Evolutionary conservation across 2,888 invertebrate species (phyloP).

Genomic region (Chaetoderma sp.): DNA sequence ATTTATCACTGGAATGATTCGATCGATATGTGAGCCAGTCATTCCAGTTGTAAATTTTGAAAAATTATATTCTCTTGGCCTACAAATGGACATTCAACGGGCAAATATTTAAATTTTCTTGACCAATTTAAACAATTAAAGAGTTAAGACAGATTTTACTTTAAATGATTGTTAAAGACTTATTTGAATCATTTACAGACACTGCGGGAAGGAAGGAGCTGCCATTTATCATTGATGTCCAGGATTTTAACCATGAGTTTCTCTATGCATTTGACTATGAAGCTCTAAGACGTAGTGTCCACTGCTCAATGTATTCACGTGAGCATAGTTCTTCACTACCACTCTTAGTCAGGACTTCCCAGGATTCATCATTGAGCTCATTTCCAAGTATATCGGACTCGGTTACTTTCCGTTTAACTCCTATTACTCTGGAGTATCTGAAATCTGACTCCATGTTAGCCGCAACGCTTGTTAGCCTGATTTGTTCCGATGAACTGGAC

Average conservation of each 20-base stretch:
- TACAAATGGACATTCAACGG: no score
- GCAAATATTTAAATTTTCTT: no score
- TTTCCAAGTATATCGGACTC: constrained; percentile 8
- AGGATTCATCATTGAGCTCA: constrained; percentile 7
- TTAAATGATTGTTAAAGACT: no score
- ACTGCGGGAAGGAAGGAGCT: constrained; percentile 38
- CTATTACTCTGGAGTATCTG: constrained; percentile 60
- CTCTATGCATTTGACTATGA: constrained; percentile 47
- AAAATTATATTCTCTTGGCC: no score
- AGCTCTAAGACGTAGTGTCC: constrained; percentile 9
- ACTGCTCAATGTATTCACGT: constrained; percentile 7
- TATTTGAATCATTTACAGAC: constrained; percentile 42
- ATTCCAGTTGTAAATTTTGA: no score
- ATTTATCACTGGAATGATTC: no score
- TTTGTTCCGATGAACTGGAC: constrained; percentile 60
- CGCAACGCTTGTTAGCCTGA: constrained; percentile 61
- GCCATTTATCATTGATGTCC: constrained; percentile 44
- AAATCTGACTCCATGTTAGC: constrained; percentile 56
- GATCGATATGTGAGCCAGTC: no score
- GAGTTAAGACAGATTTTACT: no score
- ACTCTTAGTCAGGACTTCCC: constrained; percentile 9
- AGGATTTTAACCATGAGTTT: constrained; percentile 42
- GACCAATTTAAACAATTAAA: no score
- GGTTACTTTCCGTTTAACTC: constrained; percentile 48
- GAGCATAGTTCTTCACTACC: constrained; percentile 30